Evolutionary conservation across 2,113 vertebrate genomes (phyloP).

Genomic region (Junco hyemalis): DNA sequence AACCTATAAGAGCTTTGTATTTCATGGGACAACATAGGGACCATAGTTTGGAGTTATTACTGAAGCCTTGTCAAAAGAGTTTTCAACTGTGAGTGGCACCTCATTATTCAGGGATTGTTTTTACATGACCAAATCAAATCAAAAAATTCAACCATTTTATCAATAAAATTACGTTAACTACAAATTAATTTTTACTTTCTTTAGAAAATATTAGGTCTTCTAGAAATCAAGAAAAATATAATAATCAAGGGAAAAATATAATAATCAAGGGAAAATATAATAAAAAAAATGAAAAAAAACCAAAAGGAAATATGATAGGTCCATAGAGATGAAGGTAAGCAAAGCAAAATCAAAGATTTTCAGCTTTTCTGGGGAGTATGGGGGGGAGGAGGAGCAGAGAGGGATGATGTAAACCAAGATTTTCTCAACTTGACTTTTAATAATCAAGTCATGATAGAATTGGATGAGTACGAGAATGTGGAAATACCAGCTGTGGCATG

Average conservation of each 20-base stretch:
- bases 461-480: not conserved
- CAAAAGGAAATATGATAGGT: not conserved
- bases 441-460: not conserved
- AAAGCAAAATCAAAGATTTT: not conserved
- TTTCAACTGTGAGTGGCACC: not conserved
- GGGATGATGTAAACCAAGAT: not conserved
- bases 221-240: not conserved
- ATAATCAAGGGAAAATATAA: fast-evolving
- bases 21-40: not conserved
- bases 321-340: not conserved
- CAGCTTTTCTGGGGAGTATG: not conserved
- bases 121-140: not conserved
- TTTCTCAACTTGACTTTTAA: not conserved
- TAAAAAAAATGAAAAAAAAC: fast-evolving
- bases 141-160: not conserved
- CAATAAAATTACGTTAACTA: not conserved
- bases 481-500: not conserved
- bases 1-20: not conserved
- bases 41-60: not conserved
- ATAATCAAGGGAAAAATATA: fast-evolving
- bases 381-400: fast-evolving
- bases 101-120: not conserved
- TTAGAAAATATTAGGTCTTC: not conserved
- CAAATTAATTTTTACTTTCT: not conserved
- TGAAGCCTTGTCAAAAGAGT: not conserved